Evolutionary conservation across 2,888 invertebrate species (phyloP).

Genomic region (Xylota segnis): DNA sequence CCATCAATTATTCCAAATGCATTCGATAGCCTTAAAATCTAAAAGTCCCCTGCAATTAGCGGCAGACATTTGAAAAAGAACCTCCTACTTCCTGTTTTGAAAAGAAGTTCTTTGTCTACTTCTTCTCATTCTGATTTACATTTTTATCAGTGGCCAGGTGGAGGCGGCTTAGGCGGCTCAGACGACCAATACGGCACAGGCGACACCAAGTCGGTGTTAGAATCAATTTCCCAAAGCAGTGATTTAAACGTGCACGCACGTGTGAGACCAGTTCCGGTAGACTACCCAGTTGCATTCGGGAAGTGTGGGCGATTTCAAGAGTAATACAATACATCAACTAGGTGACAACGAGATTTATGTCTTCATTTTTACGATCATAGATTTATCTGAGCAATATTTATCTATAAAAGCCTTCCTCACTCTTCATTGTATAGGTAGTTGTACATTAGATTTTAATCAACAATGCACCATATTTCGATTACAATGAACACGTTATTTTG

Average conservation of each 20-base stretch:
- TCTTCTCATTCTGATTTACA: slow-evolving; percentile 27
- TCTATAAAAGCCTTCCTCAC: slow-evolving; percentile 10
- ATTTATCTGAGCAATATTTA: neutral
- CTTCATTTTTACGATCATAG: neutral
- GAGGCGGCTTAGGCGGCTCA: neutral
- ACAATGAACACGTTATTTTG: slow-evolving; percentile 40
- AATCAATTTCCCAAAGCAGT: slow-evolving; percentile 5
- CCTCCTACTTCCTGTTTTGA: slow-evolving; percentile 32
- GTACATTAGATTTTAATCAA: slow-evolving; percentile 35
- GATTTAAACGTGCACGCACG: slow-evolving; percentile 26
- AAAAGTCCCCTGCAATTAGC: slow-evolving; percentile 25
- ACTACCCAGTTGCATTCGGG: neutral
- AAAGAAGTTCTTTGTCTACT: slow-evolving; percentile 8
- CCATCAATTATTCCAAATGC: slow-evolving; percentile 50
- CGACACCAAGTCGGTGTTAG: slow-evolving; percentile 27
- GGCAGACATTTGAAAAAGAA: slow-evolving; percentile 12
- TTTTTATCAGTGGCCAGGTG: slow-evolving; percentile 29
- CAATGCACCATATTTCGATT: slow-evolving; percentile 28
- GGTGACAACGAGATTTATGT: neutral
- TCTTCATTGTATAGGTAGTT: neutral
- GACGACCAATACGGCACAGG: slow-evolving; percentile 8
- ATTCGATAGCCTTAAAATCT: slow-evolving; percentile 20
- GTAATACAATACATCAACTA: neutral
- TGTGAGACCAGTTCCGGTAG: slow-evolving; percentile 53
- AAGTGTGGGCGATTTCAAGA: neutral